Percentiles rank a stretch among this genome's conserved stretches.
Conservation (phyloP, 2,888 invertebrate species). For the Nomada hirtipes region DNA sequence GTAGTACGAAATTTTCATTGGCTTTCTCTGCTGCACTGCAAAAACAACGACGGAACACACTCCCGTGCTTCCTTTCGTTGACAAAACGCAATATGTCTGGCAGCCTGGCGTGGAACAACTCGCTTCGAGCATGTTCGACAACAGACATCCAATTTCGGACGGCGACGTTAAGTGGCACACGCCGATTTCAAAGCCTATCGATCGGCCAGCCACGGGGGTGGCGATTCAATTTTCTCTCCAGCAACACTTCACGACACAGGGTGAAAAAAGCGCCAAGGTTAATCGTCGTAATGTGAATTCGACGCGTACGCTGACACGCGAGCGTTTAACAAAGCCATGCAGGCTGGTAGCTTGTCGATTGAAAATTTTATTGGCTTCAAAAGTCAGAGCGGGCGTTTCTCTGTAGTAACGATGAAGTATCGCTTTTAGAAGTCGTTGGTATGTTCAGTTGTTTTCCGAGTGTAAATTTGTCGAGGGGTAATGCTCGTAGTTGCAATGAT, state of each 20-base stretch:
- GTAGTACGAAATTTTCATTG: slow-evolving; percentile 58
- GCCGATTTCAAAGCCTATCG: slow-evolving; percentile 34
- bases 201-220: slow-evolving; percentile 12
- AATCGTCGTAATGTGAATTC: slow-evolving; percentile 44
- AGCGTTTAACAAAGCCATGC: slow-evolving; percentile 9
- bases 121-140: slow-evolving; percentile 34
- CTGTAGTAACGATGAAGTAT: too few species aligned
- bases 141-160: slow-evolving; percentile 34
- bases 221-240: slow-evolving; percentile 42
- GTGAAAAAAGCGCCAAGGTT: slow-evolving; percentile 37
- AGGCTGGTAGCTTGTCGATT: too few species aligned
- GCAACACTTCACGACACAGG: slow-evolving; percentile 25
- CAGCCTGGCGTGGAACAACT: slow-evolving; percentile 17
- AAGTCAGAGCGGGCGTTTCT: too few species aligned
- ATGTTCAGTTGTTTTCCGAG: too few species aligned
- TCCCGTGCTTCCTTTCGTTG: slow-evolving; percentile 26
- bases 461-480: too few species aligned
- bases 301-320: slow-evolving; percentile 19
- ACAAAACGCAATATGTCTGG: slow-evolving; percentile 39
- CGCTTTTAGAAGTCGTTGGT: too few species aligned
- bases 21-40: slow-evolving; percentile 16
- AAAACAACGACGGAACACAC: slow-evolving; percentile 20
- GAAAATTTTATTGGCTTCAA: too few species aligned
- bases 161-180: slow-evolving; percentile 36
- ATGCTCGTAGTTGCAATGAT: too few species aligned